A percentile compares a stretch with the other conserved stretches of the same genome.
phyloP scores from a whole-genome alignment of 2,113 vertebrate genomes.

The Tricholaema leucomelas region DNA sequence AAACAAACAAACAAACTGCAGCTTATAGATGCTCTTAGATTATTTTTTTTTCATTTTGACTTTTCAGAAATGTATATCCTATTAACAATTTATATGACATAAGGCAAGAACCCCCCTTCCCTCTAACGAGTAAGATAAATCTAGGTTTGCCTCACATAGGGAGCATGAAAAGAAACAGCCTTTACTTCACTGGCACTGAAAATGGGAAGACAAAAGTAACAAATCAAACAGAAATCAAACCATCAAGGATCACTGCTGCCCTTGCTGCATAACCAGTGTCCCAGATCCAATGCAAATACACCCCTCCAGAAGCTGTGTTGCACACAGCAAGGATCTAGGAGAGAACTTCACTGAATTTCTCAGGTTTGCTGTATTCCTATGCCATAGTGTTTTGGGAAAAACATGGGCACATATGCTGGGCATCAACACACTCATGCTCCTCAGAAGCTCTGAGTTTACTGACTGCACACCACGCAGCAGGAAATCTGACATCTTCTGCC shows the following conservation, averaged over 20 bases:
- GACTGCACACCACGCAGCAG: not conserved
- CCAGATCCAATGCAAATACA: not conserved
- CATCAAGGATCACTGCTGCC: not conserved
- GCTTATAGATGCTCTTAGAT: not conserved
- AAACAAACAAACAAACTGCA: not conserved
- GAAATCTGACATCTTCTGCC: not conserved
- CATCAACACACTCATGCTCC: not conserved
- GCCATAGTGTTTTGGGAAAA: not conserved
- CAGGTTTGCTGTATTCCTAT: accelerated
- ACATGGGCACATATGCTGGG: accelerated
- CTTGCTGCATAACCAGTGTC: not conserved
- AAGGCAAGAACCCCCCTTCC: not conserved
- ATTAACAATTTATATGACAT: not conserved
- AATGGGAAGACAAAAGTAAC: not conserved
- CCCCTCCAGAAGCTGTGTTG: not conserved
- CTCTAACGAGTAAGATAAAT: not conserved
- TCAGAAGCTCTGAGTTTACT: not conserved
- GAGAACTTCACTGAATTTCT: not conserved
- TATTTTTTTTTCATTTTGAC: not conserved
- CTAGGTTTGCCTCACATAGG: not conserved
- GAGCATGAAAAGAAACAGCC: not conserved
- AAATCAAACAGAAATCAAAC: not conserved
- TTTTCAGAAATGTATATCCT: not conserved
- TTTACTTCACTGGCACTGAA: not conserved
- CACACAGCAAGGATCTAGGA: not conserved